Percentiles rank a stretch among this genome's conserved stretches.
phyloP scores from a whole-genome alignment of 2,888 invertebrate species.

The Morpho achilles region DNA sequence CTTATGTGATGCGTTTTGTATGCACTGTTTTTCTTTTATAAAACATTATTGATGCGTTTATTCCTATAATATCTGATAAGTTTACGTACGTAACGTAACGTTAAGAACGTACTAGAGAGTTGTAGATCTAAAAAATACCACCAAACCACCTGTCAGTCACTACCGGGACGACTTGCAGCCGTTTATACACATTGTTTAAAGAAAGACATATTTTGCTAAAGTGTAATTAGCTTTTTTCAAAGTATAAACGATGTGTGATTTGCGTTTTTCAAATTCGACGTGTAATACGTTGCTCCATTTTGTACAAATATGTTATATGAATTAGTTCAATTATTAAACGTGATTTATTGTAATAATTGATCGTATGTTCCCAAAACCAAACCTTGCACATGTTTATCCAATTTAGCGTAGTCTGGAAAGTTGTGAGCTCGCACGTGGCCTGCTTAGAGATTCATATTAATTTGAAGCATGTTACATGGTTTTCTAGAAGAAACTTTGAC shows the following conservation, averaged over 20 bases:
- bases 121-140: too few relatives aligned
- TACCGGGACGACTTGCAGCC: too few relatives aligned
- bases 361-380: constrained; percentile 43
- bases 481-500: constrained; percentile 24
- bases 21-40: neutral
- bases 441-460: constrained; percentile 77
- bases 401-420: constrained; percentile 77
- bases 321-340: constrained; percentile 3
- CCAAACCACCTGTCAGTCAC: too few relatives aligned
- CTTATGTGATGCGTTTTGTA: neutral
- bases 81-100: too few relatives aligned
- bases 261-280: too few relatives aligned
- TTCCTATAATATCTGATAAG: neutral
- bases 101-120: too few relatives aligned
- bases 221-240: too few relatives aligned
- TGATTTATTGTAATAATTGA: constrained; percentile 13
- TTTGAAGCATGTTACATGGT: constrained; percentile 53
- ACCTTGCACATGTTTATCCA: constrained; percentile 75
- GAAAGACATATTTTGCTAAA: too few relatives aligned
- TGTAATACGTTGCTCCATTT: too few relatives aligned
- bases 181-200: too few relatives aligned
- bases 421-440: constrained; percentile 74
- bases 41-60: neutral
- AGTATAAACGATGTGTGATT: too few relatives aligned
- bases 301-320: neutral